Evolutionary conservation across 1,140 invertebrate genomes (phyloP).

Genomic region (Glossosoma conforme): DNA sequence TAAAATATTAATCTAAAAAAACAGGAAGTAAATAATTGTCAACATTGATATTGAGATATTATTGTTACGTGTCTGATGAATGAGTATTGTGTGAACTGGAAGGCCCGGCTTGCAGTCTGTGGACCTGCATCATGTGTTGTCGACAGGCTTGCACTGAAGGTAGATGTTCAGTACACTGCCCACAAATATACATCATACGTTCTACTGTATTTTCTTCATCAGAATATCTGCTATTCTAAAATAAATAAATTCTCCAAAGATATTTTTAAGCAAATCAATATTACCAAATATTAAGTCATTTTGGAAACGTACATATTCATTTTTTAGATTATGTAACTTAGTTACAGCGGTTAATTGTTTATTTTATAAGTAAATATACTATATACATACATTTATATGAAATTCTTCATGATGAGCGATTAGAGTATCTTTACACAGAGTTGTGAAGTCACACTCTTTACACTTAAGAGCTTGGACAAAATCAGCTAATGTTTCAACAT

Average conservation of each 20-base stretch:
- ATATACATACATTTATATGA: conserved; percentile 5
- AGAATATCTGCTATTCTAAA: not conserved
- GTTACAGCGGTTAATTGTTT: not conserved
- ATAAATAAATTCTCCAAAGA: not conserved
- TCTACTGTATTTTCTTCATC: not conserved
- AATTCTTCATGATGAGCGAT: conserved; percentile 10
- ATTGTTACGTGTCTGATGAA: too few relatives aligned
- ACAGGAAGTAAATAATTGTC: too few relatives aligned
- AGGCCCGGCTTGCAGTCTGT: conserved; percentile 6
- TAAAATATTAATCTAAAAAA: too few relatives aligned
- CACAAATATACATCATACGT: conserved; percentile 13
- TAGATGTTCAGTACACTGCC: conserved; percentile 6
- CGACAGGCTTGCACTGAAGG: conserved; percentile 11
- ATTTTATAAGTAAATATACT: conserved; percentile 2
- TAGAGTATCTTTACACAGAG: conserved; percentile 1
- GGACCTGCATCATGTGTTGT: conserved; percentile 20
- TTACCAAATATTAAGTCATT: not conserved
- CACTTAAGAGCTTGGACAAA: conserved; percentile 16
- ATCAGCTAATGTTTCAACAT: conserved; percentile 8
- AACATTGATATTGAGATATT: too few relatives aligned
- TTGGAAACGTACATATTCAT: not conserved
- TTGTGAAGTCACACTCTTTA: conserved; percentile 14
- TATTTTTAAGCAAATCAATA: not conserved
- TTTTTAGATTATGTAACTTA: not conserved
- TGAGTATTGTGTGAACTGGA: too few relatives aligned